These are phyloP conservation scores for Oreochromis mossambicus DNA, from an alignment of 2,797 vertebrate genomes.

Conservation along the genomic window DNA sequence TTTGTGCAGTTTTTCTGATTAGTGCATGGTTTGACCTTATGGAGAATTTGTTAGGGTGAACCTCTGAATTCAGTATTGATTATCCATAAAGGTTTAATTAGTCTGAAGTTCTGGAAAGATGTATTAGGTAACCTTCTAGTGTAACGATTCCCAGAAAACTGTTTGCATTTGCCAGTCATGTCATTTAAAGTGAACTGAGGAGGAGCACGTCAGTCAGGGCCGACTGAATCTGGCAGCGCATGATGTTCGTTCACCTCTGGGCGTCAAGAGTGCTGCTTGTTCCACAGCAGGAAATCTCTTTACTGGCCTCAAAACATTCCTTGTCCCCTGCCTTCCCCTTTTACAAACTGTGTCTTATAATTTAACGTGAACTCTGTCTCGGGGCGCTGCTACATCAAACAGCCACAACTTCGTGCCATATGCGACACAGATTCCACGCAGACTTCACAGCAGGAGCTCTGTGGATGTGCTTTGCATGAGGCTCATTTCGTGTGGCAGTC, in stretches of 20 bases:
- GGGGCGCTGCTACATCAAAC: slow-evolving; percentile 70
- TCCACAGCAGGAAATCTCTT: slow-evolving; percentile 66
- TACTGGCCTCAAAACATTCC: slow-evolving; percentile 56
- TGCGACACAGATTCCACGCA: slow-evolving; percentile 52
- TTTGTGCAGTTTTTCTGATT: neutral
- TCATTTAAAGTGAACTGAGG: slow-evolving; percentile 14
- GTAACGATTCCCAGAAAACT: neutral
- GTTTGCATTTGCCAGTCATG: neutral
- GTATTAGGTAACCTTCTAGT: neutral
- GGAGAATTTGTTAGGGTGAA: neutral
- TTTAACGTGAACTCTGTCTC: slow-evolving; percentile 70
- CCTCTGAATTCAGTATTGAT: neutral
- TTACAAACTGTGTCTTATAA: slow-evolving; percentile 70
- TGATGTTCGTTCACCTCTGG: slow-evolving; percentile 30
- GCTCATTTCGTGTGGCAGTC: slow-evolving; percentile 32
- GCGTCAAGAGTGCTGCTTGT: slow-evolving; percentile 36
- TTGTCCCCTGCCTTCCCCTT: slow-evolving; percentile 17
- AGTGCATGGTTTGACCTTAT: neutral
- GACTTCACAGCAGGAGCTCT: slow-evolving; percentile 31
- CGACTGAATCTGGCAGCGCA: slow-evolving; percentile 61
- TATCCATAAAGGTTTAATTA: neutral
- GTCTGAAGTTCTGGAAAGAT: neutral
- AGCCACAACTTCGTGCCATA: slow-evolving; percentile 38
- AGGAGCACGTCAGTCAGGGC: slow-evolving; percentile 31
- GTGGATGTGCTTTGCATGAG: slow-evolving; percentile 29